Evolutionary conservation across 2,113 vertebrate genomes (phyloP).

Genomic region (Thamnophis sirtalis): DNA sequence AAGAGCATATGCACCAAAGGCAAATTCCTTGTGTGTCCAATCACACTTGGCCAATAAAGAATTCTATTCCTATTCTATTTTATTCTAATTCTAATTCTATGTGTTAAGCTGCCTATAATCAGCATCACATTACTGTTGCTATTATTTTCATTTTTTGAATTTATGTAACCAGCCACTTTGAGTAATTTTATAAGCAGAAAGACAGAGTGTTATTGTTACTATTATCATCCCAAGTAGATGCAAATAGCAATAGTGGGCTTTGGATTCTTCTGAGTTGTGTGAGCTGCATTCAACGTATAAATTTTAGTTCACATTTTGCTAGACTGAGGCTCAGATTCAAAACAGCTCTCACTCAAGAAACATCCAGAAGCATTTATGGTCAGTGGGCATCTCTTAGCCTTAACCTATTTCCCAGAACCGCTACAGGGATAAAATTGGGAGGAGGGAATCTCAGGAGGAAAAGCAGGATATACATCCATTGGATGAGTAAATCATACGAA

Average conservation of each 20-base stretch:
- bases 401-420: neutral
- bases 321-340: neutral
- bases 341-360: neutral
- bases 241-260: neutral
- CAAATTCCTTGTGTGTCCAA: no score
- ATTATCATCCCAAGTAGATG: neutral
- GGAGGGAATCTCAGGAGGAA: neutral
- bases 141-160: neutral
- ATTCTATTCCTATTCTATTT: no score
- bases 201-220: neutral
- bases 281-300: neutral
- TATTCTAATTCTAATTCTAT: no score
- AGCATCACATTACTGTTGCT: neutral
- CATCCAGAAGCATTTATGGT: neutral
- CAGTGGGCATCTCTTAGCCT: neutral
- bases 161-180: neutral
- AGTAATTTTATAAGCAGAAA: neutral
- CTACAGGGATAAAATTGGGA: neutral
- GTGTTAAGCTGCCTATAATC: neutral
- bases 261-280: neutral
- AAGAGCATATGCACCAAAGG: no score
- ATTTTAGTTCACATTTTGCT: neutral
- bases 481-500: neutral
- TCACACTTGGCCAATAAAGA: no score
- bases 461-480: neutral